Conservation (phyloP, 2,113 vertebrate species). For the Aegotheles bennettii region DNA sequence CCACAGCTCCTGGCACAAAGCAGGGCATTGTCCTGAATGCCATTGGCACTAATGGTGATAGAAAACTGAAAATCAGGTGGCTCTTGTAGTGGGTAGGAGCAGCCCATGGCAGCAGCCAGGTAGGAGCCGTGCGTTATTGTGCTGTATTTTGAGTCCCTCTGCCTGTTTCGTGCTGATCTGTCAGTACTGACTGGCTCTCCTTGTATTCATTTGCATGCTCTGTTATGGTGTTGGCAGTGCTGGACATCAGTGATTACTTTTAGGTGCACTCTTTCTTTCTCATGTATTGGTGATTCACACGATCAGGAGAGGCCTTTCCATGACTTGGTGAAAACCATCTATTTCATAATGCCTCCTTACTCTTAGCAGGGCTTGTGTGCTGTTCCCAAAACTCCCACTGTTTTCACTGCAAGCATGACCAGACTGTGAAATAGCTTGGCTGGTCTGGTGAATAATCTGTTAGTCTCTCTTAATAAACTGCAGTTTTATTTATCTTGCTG, state of each 20-base stretch:
- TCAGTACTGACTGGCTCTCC: not conserved
- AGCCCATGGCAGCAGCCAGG: not conserved
- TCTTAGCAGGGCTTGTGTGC: not conserved
- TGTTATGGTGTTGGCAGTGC: not conserved
- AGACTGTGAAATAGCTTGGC: conserved; percentile 31
- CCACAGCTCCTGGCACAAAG: not conserved
- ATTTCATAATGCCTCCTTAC: not conserved
- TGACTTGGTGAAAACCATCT: not conserved
- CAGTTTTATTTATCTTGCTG: conserved; percentile 24
- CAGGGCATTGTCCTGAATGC: not conserved
- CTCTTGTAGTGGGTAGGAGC: not conserved
- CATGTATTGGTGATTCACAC: not conserved
- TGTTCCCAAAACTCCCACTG: conserved; percentile 7
- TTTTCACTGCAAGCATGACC: not conserved
- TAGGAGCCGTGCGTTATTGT: not conserved
- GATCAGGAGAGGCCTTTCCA: not conserved
- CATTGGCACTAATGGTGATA: not conserved
- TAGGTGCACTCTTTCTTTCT: not conserved
- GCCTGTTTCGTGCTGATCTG: not conserved
- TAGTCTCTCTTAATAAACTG: conserved; percentile 2
- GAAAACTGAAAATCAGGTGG: not conserved
- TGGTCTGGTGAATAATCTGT: conserved; percentile 7
- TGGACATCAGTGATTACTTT: not conserved
- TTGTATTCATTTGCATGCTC: not conserved
- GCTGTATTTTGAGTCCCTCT: not conserved